Evolutionary conservation across 2,888 invertebrate genomes (phyloP).

Genomic region (Pasiphila rectangulata): DNA sequence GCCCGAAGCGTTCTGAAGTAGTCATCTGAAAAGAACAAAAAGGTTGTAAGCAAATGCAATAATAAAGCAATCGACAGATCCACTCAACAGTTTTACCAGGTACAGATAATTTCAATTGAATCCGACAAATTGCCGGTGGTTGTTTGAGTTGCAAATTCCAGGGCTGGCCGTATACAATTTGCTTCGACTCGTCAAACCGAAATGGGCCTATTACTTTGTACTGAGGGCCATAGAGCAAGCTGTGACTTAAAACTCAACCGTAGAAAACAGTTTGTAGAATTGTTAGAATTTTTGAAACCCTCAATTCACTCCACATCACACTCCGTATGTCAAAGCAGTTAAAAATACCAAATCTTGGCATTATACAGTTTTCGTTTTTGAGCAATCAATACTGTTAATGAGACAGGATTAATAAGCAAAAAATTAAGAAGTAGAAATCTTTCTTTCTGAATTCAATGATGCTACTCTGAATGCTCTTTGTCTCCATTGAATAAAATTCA

Average conservation of each 20-base stretch:
- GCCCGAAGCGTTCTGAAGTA: slow-evolving; percentile 42
- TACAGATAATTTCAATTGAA: slow-evolving; percentile 40
- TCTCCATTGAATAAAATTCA: too few relatives aligned
- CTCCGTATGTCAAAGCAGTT: too few relatives aligned
- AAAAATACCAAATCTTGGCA: too few relatives aligned
- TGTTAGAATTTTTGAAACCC: too few relatives aligned
- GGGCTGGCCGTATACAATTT: slow-evolving; percentile 40
- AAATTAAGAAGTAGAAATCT: too few relatives aligned
- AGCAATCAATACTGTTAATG: too few relatives aligned
- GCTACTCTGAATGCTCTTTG: too few relatives aligned
- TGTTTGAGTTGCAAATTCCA: slow-evolving; percentile 55
- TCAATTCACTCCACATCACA: too few relatives aligned
- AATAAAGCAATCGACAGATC: slow-evolving; percentile 13
- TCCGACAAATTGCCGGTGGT: slow-evolving; percentile 42
- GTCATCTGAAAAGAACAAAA: slow-evolving; percentile 60
- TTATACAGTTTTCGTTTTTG: too few relatives aligned
- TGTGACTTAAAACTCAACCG: background rate
- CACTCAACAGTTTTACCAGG: slow-evolving; percentile 42
- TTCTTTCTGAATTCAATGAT: too few relatives aligned
- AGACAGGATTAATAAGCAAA: too few relatives aligned
- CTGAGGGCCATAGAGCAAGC: slow-evolving; percentile 24
- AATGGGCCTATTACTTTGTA: slow-evolving; percentile 34
- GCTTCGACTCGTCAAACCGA: slow-evolving; percentile 31
- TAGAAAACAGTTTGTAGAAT: too few relatives aligned
- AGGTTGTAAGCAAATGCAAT: slow-evolving; percentile 31